Base-by-base conservation (phyloP, 1,140 invertebrate genomes). In the Acyrthosiphon pisum region DNA sequence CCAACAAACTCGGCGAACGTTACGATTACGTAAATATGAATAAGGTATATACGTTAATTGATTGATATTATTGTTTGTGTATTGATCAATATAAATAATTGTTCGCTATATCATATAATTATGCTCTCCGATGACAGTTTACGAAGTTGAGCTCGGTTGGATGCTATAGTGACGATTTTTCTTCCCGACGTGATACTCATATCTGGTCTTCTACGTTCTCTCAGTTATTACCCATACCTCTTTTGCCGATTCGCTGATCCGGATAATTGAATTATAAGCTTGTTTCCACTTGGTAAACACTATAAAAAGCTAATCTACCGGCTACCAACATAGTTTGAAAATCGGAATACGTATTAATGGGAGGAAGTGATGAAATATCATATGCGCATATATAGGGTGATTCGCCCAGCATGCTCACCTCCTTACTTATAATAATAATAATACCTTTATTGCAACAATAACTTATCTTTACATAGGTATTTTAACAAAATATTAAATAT, bases 171-270 rank as follows among this genome's bases (percentile, higher is more conserved):
- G 30, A 46, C 26, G 44, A 48, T 48, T n/a, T 87, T 87, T 41
- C 44, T 8, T 1, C 44, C 6, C 6, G 26, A n/a, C 6, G 41
- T 6, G 11, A 48, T 6, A 41, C 26, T 41, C 41, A 11, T 86
- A 46, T 87, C 14, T 48, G 44, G 18, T 26, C 11, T 44, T 23
- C 9, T 48, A 30, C 2, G 9, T 48, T 87, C n/a, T 46, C 18
- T 87, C 14, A 48, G 84, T n/a, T 87, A 46, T 46, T 86, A 87
- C 83, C 83, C 8, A 46, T 18, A 20, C 48, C 48, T 18, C 6
- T 87, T 48, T 87, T 87, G 11, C 44, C 14, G 84, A 87, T 46
- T 87, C 84, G 11, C 44, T 87, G 84, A 87, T 87, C 84, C 30
- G 84, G n/a, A 48, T 26, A 87, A 87, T 87, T 87, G 30, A 48